A percentile compares a stretch with the other conserved stretches of the same genome.
Evolutionary conservation across 23 tunicate species (phyloP).

Genomic region (Trididemnum clinides): DNA sequence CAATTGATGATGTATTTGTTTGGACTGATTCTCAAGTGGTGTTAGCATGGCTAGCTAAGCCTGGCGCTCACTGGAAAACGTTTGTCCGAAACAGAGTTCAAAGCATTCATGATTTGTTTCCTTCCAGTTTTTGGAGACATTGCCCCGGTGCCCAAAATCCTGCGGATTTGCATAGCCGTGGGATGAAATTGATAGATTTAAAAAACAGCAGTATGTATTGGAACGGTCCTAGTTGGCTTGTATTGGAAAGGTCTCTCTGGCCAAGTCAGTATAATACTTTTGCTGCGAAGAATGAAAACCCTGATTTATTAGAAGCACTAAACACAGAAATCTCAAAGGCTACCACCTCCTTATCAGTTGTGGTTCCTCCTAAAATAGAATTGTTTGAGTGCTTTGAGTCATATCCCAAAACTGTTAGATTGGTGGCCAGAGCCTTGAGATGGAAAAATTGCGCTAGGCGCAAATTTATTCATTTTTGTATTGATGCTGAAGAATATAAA

Average conservation of each 20-base stretch:
- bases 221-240: background rate
- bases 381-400: background rate
- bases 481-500: too few relatives aligned
- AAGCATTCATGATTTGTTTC: background rate
- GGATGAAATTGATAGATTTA: background rate
- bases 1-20: background rate
- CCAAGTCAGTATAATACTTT: too few relatives aligned
- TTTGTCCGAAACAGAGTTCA: background rate
- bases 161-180: background rate
- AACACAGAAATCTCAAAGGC: too few relatives aligned
- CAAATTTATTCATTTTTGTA: too few relatives aligned
- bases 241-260: too few relatives aligned
- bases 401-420: background rate
- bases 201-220: background rate
- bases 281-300: too few relatives aligned
- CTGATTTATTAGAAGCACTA: too few relatives aligned
- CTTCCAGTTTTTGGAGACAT: conserved; percentile 1
- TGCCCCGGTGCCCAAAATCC: background rate
- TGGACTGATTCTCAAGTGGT: background rate
- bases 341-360: too few relatives aligned
- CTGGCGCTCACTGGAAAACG: background rate
- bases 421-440: background rate
- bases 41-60: background rate
- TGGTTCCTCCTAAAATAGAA: too few relatives aligned
- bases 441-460: too few relatives aligned